Percentiles rank a stretch among this genome's conserved stretches.
Evolutionary conservation across 2,113 vertebrate species (phyloP).

Genomic region (Barnardius zonarius): DNA sequence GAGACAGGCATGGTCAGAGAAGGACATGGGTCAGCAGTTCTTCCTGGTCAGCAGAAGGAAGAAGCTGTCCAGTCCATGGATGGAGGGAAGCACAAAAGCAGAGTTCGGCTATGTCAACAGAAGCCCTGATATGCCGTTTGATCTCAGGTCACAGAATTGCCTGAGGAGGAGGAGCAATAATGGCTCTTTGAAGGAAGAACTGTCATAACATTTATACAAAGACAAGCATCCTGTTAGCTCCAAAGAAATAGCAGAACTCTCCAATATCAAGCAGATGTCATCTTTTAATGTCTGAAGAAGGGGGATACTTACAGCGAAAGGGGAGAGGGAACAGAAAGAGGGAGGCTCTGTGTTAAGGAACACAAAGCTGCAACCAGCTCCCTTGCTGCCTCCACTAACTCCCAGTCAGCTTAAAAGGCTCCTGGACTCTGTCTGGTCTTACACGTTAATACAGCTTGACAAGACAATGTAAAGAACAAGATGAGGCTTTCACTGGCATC

Average conservation of each 20-base stretch:
- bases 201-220: background rate
- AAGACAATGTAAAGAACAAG: background rate
- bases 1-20: background rate
- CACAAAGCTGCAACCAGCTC: background rate
- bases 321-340: background rate
- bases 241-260: background rate
- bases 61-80: background rate
- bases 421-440: background rate
- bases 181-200: background rate
- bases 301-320: background rate
- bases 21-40: background rate
- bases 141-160: background rate
- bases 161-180: background rate
- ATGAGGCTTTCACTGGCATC: background rate
- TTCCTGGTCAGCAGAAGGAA: background rate
- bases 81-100: background rate
- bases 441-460: background rate
- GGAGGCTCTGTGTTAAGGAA: background rate
- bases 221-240: background rate
- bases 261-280: background rate
- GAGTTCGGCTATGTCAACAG: background rate
- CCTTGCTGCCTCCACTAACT: background rate
- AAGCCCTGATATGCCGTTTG: background rate
- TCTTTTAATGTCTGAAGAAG: background rate
- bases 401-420: background rate